Base-by-base conservation (phyloP, 2,113 vertebrate genomes). In the Stercorarius parasiticus region DNA sequence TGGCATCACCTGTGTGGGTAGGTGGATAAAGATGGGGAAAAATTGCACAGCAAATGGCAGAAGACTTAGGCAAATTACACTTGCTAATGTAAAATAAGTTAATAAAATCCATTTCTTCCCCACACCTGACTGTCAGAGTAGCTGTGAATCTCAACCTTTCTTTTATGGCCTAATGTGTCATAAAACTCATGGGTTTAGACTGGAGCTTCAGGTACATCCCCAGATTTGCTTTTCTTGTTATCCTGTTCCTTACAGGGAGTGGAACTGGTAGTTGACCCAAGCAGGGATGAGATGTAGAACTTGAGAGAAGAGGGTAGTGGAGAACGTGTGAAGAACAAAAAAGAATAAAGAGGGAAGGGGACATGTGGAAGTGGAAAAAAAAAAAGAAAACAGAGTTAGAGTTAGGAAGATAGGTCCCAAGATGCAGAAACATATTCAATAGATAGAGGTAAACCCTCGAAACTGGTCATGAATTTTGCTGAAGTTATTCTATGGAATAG, bases 1-100 rank as follows among this genome's bases (percentile, higher is more conserved):
- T 25, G 19, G 18, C 5, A 14, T 66, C 17, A 6, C 3, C 0
- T 19, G 17, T 20, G 21, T 7, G 15, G 6, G 9, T 13, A 32
- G 13, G 11, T 50, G 47, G 32, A 4, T 83, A 7, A 79, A 45
- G 4, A 14, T 17, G 0, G 0, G 15, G 43, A 22, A 38, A 53
- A 55, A 30, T 15, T 3, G 26, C 10, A 10, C 13, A 53, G 17
- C 6, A 47, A 53, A 5, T 34, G 9, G 10, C 19, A 71, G 47
- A n/a, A 70, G 42, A 32, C 15, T 34, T 47, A 2, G 3, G 5
- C 3, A 32, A 32, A 36, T 42, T 43, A 34, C 2, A 21, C 6
- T 18, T 32, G 3, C 11, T 23, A 15, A 3, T 77, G 14, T 52
- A 27, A 43, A 45, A 29, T n/a, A 52, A 73, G 10, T 36, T 45